Evolutionary conservation across 1,140 invertebrate species (phyloP).

Genomic region (Palaemon carinicauda): DNA sequence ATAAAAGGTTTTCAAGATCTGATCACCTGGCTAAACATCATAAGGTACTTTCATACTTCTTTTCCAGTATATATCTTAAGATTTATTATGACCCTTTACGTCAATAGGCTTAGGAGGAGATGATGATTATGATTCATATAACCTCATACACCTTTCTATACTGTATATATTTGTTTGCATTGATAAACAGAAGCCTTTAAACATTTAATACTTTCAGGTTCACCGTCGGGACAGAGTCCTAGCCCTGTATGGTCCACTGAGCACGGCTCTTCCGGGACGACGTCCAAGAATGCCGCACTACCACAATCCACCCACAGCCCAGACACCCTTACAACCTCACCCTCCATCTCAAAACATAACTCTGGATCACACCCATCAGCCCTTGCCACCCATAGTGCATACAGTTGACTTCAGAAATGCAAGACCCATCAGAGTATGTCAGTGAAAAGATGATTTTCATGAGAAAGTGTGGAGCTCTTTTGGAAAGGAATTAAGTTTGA

Average conservation of each 20-base stretch:
- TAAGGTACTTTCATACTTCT: conserved; percentile 70
- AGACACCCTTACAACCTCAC: not conserved
- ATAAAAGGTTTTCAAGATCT: conserved; percentile 86
- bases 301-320: not conserved
- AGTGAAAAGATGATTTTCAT: not conserved
- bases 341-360: not conserved
- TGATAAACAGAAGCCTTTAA: not conserved
- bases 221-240: conserved; percentile 51
- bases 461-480: not conserved
- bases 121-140: not conserved
- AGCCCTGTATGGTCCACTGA: conserved; percentile 42
- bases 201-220: conserved; percentile 7
- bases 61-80: too few species aligned
- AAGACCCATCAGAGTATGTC: conserved; percentile 30
- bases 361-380: not conserved
- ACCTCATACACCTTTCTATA: not conserved
- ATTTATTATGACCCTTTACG: not conserved
- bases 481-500: not conserved
- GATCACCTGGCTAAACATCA: conserved; percentile 91
- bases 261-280: conserved; percentile 19
- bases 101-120: not conserved
- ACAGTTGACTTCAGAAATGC: conserved; percentile 6
- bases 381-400: conserved; percentile 35
- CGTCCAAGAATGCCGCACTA: conserved; percentile 21
- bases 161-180: not conserved